Conservation (phyloP, 2,797 vertebrate genomes). For the Hydrophis major region DNA sequence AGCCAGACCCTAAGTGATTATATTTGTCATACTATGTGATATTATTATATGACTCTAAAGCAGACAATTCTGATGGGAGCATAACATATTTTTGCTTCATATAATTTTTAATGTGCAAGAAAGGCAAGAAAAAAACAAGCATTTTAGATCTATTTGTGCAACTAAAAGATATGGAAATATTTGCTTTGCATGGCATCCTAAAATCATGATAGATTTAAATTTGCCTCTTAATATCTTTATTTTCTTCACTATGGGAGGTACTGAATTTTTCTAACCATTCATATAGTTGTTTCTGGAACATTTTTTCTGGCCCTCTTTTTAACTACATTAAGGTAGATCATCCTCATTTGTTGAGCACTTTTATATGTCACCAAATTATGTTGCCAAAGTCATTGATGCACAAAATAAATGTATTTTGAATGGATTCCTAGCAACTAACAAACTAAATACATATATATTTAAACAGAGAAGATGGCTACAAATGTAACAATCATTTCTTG, state of each 20-base stretch:
- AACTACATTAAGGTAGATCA: conserved; percentile 22
- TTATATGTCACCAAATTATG: not conserved
- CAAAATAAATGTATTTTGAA: not conserved
- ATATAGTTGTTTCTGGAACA: conserved; percentile 7
- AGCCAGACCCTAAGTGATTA: not conserved
- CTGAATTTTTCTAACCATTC: conserved; percentile 26
- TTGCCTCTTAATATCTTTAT: conserved; percentile 22
- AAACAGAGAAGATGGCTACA: not conserved
- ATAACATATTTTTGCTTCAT: not conserved
- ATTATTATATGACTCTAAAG: not conserved
- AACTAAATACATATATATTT: not conserved
- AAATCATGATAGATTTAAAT: not conserved
- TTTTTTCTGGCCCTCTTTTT: conserved; percentile 17
- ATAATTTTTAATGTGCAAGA: not conserved
- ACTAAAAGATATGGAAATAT: not conserved
- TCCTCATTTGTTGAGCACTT: not conserved
- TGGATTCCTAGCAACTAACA: not conserved
- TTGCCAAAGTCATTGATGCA: not conserved
- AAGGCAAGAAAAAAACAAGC: not conserved
- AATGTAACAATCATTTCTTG: not conserved
- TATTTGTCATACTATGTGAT: not conserved
- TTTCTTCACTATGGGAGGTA: conserved; percentile 8
- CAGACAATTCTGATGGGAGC: not conserved
- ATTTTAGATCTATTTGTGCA: not conserved
- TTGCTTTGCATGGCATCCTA: conserved; percentile 21